Conservation (phyloP, 2,888 invertebrate genomes). For the Torymus texanus region DNA sequence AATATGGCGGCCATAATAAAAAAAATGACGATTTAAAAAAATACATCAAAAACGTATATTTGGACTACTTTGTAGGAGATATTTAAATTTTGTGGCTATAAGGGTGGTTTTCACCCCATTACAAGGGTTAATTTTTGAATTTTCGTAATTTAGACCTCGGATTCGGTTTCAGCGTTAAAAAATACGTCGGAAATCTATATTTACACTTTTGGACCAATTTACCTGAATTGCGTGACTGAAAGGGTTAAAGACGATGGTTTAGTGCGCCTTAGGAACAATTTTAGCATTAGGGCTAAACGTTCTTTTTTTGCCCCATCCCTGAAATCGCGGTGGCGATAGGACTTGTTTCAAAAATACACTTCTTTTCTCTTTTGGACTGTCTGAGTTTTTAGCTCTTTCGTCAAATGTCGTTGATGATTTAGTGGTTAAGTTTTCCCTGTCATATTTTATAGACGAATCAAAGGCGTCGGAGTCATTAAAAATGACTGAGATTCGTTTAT, state of each 20-base stretch:
- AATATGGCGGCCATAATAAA: too few relatives aligned
- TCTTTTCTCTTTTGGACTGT: conserved; percentile 77
- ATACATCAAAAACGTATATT: too few relatives aligned
- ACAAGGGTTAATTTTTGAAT: too few relatives aligned
- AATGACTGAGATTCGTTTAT: conserved; percentile 58
- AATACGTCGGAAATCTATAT: too few relatives aligned
- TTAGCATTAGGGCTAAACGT: conserved; percentile 65
- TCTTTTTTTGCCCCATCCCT: conserved; percentile 70
- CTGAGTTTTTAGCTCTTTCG: conserved; percentile 56
- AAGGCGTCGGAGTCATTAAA: conserved; percentile 59
- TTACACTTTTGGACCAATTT: too few relatives aligned
- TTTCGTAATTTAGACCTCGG: too few relatives aligned
- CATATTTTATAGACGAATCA: conserved; percentile 59
- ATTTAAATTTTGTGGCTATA: too few relatives aligned
- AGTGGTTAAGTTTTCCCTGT: conserved; percentile 68
- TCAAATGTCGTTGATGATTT: conserved; percentile 54
- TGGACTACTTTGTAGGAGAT: too few relatives aligned
- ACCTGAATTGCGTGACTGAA: too few relatives aligned
- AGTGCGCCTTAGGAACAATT: conserved; percentile 61
- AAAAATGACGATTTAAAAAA: too few relatives aligned
- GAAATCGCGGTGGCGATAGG: conserved; percentile 78
- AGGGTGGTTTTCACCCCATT: too few relatives aligned
- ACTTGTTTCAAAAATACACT: conserved; percentile 79
- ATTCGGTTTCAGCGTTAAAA: too few relatives aligned
- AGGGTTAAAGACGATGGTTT: neutral